Evolutionary conservation across 2,888 invertebrate species (phyloP), one percentile per base, ranked within the genome.

Genomic region (Venusia cambrica): DNA sequence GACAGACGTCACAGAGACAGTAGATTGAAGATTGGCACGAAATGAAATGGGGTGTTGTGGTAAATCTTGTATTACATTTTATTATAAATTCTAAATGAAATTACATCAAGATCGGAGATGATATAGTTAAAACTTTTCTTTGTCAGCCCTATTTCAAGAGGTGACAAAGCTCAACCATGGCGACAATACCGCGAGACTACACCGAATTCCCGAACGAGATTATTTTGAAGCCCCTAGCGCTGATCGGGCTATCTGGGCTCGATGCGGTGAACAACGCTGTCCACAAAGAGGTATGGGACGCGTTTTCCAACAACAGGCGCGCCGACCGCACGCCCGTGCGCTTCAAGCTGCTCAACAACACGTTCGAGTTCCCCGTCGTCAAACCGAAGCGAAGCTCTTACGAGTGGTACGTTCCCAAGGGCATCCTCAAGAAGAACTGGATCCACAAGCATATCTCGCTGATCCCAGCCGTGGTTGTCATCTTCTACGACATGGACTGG

Each of bases 401-500:
- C 73, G 98, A 98, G 66, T 97, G 96, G 95, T 97, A 97, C 74
- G 93, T 96, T 54, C 97, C 97, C 0, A 95, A 95, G 73, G 98
- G 99, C 5, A 94, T 99, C 48, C 79, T 99, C 3, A 98, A 98
- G 72, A 92, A 93, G 20, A 95, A 96, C 66, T 99, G 99, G 99
- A 94, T 98, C 88, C 90, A 92, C 28, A 99, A 99, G 75, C 97
- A 98, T 66, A 88, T 97, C 16, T 92, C 93, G 51, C 90, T 94
- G 36, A 90, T 99, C 46, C 99, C 99, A 4, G 93, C 98, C 1
- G 94, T 99, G 1, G 93, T 97, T 11, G 97, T 98, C 1, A 90
- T 98, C 43, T 99, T 99, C 77, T 96, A 96, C 73, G 98, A 99
- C 63, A 90, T 99, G 67, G 98, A 99, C 78, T 99, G 99, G 99